Base-by-base conservation (phyloP, 2,797 vertebrate genomes). In the Danio choprae region DNA sequence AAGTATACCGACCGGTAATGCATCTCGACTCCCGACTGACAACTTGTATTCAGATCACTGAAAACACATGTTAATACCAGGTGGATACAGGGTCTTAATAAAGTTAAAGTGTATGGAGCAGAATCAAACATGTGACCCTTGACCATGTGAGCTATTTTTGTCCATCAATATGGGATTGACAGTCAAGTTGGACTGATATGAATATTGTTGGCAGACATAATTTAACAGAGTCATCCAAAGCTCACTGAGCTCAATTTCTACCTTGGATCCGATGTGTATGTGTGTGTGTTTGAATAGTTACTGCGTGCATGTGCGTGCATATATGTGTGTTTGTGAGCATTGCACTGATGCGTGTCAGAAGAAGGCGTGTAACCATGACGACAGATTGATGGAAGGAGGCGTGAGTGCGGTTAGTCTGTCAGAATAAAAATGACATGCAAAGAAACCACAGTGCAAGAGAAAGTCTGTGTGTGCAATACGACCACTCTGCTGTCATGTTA, bases 371-470 rank as follows among this genome's bases (percentile, higher is more conserved):
- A 68, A 59, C 63, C 64, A 59, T 77, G 53, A 77, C 75, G 5
- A 77, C 75, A 59, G 74, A 68, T 48, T 77, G 64, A 77, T 77
- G 51, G 63, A 77, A 6, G 20, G 22, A 76, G 22, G 53, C 41
- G 5, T 59, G 22, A 59, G 22, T 4, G 43, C 40, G 75, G 53
- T 69, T 77, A 69, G 55, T 16, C 69, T 29, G 40, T 44, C 18
- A 58, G 40, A 56, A 12, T 58, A 44, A 77, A 60, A 48, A 68
- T 59, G 1, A 59, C 63, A 58, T 67, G 74, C 62, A 67, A 1
- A 46, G 50, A 77, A 55, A 44, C 64, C 64, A 68, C 64, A 59
- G 16, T 58, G 43, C 1, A 7, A 18, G 16, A 55, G 38, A 58
- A 43, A 44, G 41, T 46, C 29, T 29, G 40, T 48, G 51, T 67